Base-by-base conservation (phyloP, 2,797 vertebrate genomes). In the Hypotaenidia philippensis region DNA sequence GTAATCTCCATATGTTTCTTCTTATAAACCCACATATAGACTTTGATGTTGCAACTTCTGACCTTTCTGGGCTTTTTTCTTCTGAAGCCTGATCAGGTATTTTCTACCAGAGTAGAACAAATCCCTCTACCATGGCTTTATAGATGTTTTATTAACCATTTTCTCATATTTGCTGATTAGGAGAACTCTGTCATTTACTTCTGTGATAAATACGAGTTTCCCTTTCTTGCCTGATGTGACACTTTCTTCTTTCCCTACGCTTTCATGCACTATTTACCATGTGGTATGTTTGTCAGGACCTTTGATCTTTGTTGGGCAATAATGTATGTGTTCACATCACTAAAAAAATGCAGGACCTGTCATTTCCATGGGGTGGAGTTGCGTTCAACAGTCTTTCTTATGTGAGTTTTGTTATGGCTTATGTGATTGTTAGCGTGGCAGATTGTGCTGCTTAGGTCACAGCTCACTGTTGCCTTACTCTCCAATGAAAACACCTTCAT, bases 1-100 rank as follows among this genome's bases (percentile, higher is more conserved):
- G 13, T 56, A 19, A 26, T 91, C 9, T 68, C 41, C 69, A 3
- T 10, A 52, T 41, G 5, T 0, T 0, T 32, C 22, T 66, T 70
- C 29, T 60, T 68, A n/a, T 36, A 68, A 71, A 71, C 23, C 11
- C 44, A 2, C 44, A 7, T 25, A 6, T 20, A 78, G 21, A 11
- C 17, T 80, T 93, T 25, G 27, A 59, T 63, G 11, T 34, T 8
- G 13, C 3, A 1, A 1, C 78, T 25, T 72, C 32, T 79, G 41
- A 44, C 8, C 10, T 59, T 34, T 26, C 47, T 65, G 11, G 9
- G 61, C 55, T 70, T 64, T 13, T 59, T 70, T 59, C 55, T 71
- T 72, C 17, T 55, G 29, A 44, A 45, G 17, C 45, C 29, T 55
- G 18, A n/a, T 60, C 36, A 23, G 13, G 45, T 68, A 36, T 72